A percentile compares a stretch with the other conserved stretches of the same genome.
These are phyloP conservation scores for Hafferia zeledoni DNA, from an alignment of 2,797 vertebrate genomes.

Conservation along the genomic window DNA sequence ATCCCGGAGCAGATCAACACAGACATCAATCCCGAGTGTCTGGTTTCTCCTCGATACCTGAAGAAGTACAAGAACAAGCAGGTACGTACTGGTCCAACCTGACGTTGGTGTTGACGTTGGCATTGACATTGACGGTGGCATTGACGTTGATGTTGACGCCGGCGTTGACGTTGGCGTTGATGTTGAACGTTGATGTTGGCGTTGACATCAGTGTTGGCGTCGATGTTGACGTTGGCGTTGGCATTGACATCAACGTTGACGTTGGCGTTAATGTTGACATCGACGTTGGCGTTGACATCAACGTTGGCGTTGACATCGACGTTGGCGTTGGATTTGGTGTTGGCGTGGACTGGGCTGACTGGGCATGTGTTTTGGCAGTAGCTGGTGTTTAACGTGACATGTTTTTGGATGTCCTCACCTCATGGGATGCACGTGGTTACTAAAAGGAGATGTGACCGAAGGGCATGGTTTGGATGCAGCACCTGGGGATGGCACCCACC, in stretches of 20 bases:
- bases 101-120: fast-evolving
- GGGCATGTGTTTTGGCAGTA: fast-evolving
- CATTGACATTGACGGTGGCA: fast-evolving
- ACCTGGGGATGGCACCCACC: not conserved
- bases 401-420: not conserved
- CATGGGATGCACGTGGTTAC: not conserved
- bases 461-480: not conserved
- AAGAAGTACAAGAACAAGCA: conserved; percentile 99
- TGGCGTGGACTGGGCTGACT: not conserved
- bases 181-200: no score
- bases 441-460: not conserved
- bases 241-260: not conserved
- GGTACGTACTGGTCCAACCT: conserved; percentile 71
- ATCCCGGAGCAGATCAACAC: conserved; percentile 92
- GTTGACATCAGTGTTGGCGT: no score
- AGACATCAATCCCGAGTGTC: conserved; percentile 95
- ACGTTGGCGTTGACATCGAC: fast-evolving
- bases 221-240: no score
- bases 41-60: conserved; percentile 96
- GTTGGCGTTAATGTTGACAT: fast-evolving
- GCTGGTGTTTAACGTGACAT: not conserved
- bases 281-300: fast-evolving
- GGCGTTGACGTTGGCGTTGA: not conserved
- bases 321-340: not conserved
- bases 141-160: fast-evolving